phyloP scores from a whole-genome alignment of 1,140 invertebrate genomes.

The Epicauta chinensis region DNA sequence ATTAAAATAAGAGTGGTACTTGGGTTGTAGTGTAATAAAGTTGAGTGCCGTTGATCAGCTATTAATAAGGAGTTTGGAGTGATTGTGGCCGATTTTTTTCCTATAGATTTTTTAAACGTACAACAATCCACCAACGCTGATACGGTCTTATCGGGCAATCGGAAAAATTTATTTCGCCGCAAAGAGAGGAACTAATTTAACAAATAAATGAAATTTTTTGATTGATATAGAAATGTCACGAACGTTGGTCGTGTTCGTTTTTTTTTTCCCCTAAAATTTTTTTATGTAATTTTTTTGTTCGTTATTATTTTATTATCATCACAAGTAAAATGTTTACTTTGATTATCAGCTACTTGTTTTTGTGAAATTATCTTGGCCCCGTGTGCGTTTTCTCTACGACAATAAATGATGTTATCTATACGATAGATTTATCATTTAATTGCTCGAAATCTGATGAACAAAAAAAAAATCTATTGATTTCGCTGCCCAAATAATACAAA shows the following conservation, averaged over 20 bases:
- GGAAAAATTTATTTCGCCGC: no score
- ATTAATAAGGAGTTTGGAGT: conserved; percentile 5
- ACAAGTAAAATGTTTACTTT: conserved; percentile 11
- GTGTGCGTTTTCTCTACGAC: conserved; percentile 1
- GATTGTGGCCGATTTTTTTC: conserved; percentile 3
- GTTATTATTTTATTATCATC: no score
- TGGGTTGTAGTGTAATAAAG: background rate
- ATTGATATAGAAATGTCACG: no score
- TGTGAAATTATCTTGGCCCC: background rate
- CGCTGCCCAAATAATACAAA: no score
- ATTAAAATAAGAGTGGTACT: conserved; percentile 3
- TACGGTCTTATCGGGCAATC: no score
- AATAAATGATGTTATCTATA: conserved; percentile 9
- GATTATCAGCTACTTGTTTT: conserved; percentile 15
- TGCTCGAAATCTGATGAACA: conserved; percentile 6
- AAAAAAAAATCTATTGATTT: background rate
- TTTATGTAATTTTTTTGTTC: no score
- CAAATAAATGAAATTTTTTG: no score
- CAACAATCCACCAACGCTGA: conserved; percentile 6
- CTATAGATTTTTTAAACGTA: conserved; percentile 11
- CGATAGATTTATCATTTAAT: conserved; percentile 8
- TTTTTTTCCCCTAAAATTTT: no score
- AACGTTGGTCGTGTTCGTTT: no score
- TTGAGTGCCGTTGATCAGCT: conserved; percentile 1
- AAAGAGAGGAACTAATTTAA: no score